phyloP scores from a whole-genome alignment of 2,113 vertebrate genomes.

The Scortum barcoo region DNA sequence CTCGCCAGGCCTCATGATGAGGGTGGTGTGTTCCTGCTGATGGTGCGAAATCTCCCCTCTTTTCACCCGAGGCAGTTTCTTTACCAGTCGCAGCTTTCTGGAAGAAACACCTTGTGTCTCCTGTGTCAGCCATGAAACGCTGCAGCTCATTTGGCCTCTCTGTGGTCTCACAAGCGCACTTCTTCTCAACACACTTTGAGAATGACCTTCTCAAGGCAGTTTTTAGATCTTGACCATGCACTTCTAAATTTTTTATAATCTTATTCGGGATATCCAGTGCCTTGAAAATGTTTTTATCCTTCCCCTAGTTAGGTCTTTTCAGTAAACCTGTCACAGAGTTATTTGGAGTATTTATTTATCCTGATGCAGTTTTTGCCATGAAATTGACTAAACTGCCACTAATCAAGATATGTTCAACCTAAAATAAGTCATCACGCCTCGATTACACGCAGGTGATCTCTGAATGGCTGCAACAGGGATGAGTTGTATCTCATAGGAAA shows the following conservation, averaged over 20 bases:
- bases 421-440: background rate
- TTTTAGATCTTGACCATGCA: background rate
- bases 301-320: constrained; percentile 4
- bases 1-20: background rate
- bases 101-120: background rate
- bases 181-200: background rate
- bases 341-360: background rate
- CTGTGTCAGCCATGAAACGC: background rate
- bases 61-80: no score
- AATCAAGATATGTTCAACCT: background rate
- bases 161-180: background rate
- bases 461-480: background rate
- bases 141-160: background rate
- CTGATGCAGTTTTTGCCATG: background rate
- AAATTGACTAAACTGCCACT: background rate
- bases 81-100: no score
- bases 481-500: background rate
- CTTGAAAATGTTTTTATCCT: constrained; percentile 44
- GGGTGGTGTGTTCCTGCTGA: background rate
- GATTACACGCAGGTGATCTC: background rate
- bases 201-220: background rate
- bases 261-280: constrained; percentile 53
- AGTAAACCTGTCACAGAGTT: background rate
- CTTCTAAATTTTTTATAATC: background rate
- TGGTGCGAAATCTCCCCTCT: no score